These are phyloP conservation scores for Polyommatus iphigenia DNA, from an alignment of 2,888 invertebrate species.

Conservation along the genomic window DNA sequence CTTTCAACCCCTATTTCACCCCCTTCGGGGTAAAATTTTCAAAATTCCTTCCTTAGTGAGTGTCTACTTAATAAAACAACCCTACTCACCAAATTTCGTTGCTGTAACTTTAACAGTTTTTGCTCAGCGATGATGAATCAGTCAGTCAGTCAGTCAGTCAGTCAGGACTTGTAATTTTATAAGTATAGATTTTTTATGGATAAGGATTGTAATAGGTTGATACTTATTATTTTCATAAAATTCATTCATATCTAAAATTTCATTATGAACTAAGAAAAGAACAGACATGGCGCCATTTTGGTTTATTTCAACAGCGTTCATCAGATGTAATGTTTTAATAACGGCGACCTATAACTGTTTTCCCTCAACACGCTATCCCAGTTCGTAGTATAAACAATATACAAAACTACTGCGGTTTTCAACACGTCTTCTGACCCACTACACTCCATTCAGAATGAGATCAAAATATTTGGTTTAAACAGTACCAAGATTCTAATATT, in stretches of 20 bases:
- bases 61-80: too few relatives aligned
- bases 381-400: neutral
- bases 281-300: slow-evolving; percentile 15
- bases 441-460: slow-evolving; percentile 8
- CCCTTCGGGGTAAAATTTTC: too few relatives aligned
- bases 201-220: too few relatives aligned
- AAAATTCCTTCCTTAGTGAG: too few relatives aligned
- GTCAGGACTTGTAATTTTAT: too few relatives aligned
- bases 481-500: neutral
- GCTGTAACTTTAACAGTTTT: too few relatives aligned
- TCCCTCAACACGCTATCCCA: slow-evolving; percentile 12
- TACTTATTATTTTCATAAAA: neutral
- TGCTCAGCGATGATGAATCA: too few relatives aligned
- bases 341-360: slow-evolving; percentile 26
- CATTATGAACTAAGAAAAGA: neutral
- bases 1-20: too few relatives aligned
- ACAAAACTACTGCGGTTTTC: slow-evolving; percentile 4
- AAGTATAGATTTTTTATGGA: too few relatives aligned
- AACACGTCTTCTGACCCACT: neutral
- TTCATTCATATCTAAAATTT: neutral
- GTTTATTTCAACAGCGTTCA: neutral
- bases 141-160: too few relatives aligned
- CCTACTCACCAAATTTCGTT: too few relatives aligned
- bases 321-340: slow-evolving; percentile 24
- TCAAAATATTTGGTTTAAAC: slow-evolving; percentile 9